phyloP scores from a whole-genome alignment of 2,113 vertebrate species.

The Labrus mixtus region DNA sequence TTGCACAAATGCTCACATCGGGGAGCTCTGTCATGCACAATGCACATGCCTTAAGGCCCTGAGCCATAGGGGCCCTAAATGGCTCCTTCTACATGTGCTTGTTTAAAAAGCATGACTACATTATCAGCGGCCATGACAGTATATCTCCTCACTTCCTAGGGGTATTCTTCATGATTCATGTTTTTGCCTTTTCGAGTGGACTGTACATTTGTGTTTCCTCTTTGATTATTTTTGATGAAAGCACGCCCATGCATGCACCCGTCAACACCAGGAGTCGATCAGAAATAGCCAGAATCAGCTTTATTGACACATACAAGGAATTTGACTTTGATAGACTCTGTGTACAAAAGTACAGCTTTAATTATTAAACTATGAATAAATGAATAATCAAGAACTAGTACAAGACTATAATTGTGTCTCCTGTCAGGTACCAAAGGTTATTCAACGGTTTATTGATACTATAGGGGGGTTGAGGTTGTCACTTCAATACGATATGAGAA shows the following conservation, averaged over 20 bases:
- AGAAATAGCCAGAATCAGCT: background rate
- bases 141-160: background rate
- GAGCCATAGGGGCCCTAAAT: background rate
- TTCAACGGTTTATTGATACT: no score
- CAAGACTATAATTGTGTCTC: no score
- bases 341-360: no score
- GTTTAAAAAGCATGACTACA: slow-evolving; percentile 12
- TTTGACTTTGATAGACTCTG: no score
- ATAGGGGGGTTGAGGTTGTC: no score
- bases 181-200: background rate
- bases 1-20: slow-evolving; percentile 15
- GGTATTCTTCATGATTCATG: slow-evolving; percentile 10
- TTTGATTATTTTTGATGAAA: background rate
- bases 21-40: slow-evolving; percentile 7
- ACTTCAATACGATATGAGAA: no score
- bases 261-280: background rate
- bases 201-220: background rate
- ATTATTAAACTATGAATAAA: no score
- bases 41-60: slow-evolving; percentile 27
- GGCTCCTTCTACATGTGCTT: slow-evolving; percentile 16
- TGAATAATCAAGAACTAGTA: no score
- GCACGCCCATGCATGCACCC: background rate
- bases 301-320: no score
- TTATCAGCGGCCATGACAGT: background rate
- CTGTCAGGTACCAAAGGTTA: no score